Base-by-base conservation (phyloP, 2,888 invertebrate genomes). In the Dusona sp. region DNA sequence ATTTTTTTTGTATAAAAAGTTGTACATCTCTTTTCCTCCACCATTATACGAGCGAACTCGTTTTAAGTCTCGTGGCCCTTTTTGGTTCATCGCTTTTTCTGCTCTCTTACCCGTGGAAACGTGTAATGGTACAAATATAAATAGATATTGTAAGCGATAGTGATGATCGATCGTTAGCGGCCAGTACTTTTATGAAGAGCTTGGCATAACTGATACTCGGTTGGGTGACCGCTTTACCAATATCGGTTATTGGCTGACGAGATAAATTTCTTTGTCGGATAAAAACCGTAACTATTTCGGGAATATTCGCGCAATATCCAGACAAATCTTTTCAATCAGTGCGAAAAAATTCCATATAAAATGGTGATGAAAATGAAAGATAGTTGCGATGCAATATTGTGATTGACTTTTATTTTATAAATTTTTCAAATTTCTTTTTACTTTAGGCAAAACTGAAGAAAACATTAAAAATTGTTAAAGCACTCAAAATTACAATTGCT, bases 61-160 rank as follows among this genome's bases (percentile, higher is more conserved):
- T 16, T 61, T 29, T 1, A 61, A 61, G 29, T 61, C 29, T 61
- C 61, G 16, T 29, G 16, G 16, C 16, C 29, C 16, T 29, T 61
- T 57, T 61, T 61, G 61, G 61, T 61, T 29, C 29, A 29, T 61
- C 61, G 29, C 29, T 61, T 61, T 29, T 61, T 61, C 29, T 61
- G 61, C 29, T 61, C 29, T 29, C 29, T 61, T 61, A 29, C 29
- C 16, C 61, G 61, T 6, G 13, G 61, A 29, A 61, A 61, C 61
- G 61, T 16, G 61, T 16, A 6, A 29, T 29, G 16, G 29, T 61
- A 29, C 29, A 57, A 29, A 29, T 29, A 61, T 61, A 61, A 61
- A 61, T 61, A 61, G 61, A 61, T 61, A 25, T 61, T 61, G 57
- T 25, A 57, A 57, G 25, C 57, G 57, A 57, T 57, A 11, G 57